Percentiles rank a stretch among this genome's conserved stretches.
These are phyloP conservation scores for Oscheius sp. DNA, from an alignment of 2,888 invertebrate genomes.

Conservation along the genomic window DNA sequence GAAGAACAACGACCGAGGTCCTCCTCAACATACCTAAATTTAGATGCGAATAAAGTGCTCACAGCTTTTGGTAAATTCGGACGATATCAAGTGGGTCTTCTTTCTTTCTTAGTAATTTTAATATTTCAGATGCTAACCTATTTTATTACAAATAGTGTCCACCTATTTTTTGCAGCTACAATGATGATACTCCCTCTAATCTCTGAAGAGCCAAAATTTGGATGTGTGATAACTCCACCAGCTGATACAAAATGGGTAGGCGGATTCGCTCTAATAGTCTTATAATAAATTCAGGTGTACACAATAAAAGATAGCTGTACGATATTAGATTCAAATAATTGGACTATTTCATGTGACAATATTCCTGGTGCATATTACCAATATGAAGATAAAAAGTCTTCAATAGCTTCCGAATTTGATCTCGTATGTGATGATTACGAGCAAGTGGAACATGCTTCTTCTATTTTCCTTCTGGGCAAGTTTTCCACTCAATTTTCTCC, in stretches of 20 bases:
- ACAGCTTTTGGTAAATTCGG: conserved; percentile 68
- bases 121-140: conserved; percentile 55
- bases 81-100: conserved; percentile 61
- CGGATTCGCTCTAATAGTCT: neutral
- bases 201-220: conserved; percentile 53
- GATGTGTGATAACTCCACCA: conserved; percentile 42
- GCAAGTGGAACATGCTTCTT: conserved; percentile 60
- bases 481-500: neutral
- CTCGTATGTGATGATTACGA: conserved; percentile 64
- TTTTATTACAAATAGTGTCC: conserved; percentile 51
- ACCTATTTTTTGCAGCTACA: conserved; percentile 51
- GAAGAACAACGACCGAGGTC: conserved; percentile 9
- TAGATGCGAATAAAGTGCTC: conserved; percentile 71
- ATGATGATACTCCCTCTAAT: conserved; percentile 70
- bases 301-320: conserved; percentile 44
- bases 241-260: conserved; percentile 5
- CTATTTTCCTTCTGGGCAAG: conserved; percentile 67
- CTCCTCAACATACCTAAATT: conserved; percentile 48
- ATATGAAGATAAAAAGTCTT: conserved; percentile 29
- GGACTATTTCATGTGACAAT: conserved; percentile 41
- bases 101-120: conserved; percentile 3
- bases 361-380: conserved; percentile 43
- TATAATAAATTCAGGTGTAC: conserved; percentile 38
- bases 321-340: conserved; percentile 42
- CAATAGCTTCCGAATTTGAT: conserved; percentile 58